Evolutionary conservation across 2,888 invertebrate genomes (phyloP).

Genomic region (Chesias legatella): DNA sequence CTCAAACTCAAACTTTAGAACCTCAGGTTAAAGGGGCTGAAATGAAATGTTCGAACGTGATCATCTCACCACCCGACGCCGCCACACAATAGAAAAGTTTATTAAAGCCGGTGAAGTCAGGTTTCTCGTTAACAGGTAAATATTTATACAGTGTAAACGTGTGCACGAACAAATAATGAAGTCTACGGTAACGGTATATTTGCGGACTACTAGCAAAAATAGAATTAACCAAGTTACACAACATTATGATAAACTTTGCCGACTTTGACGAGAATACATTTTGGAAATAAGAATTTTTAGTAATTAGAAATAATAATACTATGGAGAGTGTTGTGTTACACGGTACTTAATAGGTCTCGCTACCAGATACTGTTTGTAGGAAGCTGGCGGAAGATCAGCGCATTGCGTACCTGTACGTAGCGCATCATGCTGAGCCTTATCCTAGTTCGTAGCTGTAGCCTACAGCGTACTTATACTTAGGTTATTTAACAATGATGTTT

Average conservation of each 20-base stretch:
- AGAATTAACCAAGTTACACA: constrained; percentile 65
- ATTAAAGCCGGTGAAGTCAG: constrained; percentile 68
- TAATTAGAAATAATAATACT: too few relatives aligned
- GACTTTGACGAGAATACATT: constrained; percentile 48
- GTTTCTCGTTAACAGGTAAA: constrained; percentile 72
- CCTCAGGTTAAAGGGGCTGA: constrained; percentile 31
- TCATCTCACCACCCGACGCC: constrained; percentile 39
- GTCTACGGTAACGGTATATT: constrained; percentile 72
- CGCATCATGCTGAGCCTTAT: too few relatives aligned
- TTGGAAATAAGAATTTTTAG: too few relatives aligned
- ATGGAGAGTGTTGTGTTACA: too few relatives aligned
- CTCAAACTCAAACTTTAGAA: too few relatives aligned
- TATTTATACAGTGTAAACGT: constrained; percentile 64
- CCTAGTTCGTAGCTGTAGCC: too few relatives aligned
- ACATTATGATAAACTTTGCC: constrained; percentile 20
- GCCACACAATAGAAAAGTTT: constrained; percentile 70
- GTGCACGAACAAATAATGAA: constrained; percentile 72
- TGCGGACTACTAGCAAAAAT: constrained; percentile 71
- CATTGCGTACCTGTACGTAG: too few relatives aligned
- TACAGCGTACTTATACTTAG: too few relatives aligned
- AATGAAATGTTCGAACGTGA: constrained; percentile 38
- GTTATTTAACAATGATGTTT: too few relatives aligned
- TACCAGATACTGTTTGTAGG: too few relatives aligned
- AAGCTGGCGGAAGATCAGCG: too few relatives aligned
- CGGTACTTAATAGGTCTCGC: too few relatives aligned